Conservation (phyloP, 2,888 invertebrate genomes). For the Salticus scenicus region DNA sequence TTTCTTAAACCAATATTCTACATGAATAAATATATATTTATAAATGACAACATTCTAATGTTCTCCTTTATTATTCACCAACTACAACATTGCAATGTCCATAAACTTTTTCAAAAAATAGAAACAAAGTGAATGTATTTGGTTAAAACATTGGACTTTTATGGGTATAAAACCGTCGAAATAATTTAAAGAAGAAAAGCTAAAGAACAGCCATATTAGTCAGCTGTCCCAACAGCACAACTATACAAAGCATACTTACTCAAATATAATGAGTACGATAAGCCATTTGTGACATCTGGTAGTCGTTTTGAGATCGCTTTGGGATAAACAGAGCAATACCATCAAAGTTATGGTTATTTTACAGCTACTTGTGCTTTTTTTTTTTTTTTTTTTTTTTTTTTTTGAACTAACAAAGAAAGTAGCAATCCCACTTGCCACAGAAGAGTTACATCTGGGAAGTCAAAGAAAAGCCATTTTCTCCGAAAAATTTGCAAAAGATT, state of each 20-base stretch:
- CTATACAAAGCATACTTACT: not conserved
- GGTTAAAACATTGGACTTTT: not conserved
- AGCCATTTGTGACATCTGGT: not conserved
- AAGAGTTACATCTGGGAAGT: not conserved
- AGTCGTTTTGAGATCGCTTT: not conserved
- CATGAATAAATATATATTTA: too few relatives aligned
- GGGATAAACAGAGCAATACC: not conserved
- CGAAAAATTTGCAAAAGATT: too few relatives aligned
- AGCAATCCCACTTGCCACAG: not conserved
- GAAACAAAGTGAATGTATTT: not conserved
- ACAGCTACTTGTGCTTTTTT: not conserved
- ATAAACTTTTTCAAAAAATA: not conserved
- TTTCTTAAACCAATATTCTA: too few relatives aligned
- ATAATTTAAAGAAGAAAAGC: not conserved
- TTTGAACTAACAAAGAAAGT: not conserved
- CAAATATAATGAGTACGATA: not conserved
- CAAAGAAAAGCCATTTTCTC: too few relatives aligned
- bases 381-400: too few relatives aligned
- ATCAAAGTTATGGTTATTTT: not conserved
- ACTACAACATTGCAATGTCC: too few relatives aligned
- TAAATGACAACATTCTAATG: too few relatives aligned
- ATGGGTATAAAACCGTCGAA: not conserved
- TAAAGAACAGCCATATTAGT: not conserved
- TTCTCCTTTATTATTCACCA: too few relatives aligned
- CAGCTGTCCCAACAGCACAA: not conserved